phyloP scores from a whole-genome alignment of 2,113 vertebrate genomes.

The Oncorhynchus tshawytscha region DNA sequence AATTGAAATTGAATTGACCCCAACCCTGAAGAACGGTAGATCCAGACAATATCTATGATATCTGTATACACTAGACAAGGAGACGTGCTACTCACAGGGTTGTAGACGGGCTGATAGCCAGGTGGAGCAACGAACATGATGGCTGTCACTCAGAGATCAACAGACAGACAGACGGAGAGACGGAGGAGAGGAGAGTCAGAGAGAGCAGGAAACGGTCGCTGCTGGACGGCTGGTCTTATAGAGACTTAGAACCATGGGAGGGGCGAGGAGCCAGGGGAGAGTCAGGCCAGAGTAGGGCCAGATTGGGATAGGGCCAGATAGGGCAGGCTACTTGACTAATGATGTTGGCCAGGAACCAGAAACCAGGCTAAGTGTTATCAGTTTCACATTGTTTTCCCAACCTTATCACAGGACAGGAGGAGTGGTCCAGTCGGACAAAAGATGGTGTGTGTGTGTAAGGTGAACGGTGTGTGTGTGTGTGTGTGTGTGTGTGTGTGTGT shows the following conservation, averaged over 20 bases:
- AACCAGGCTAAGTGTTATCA: too few species aligned
- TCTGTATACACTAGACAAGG: neutral
- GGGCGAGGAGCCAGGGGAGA: neutral
- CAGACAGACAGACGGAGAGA: neutral
- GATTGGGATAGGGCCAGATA: neutral
- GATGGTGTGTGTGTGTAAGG: too few species aligned
- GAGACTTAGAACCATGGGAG: neutral
- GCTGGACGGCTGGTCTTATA: neutral
- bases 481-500: too few species aligned
- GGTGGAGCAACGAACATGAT: constrained; percentile 73
- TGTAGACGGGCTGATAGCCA: constrained; percentile 79
- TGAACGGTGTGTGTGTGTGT: too few species aligned
- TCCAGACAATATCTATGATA: too few species aligned
- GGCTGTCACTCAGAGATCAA: constrained; percentile 10
- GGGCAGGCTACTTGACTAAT: too few species aligned
- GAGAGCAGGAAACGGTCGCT: neutral
- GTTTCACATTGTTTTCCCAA: too few species aligned
- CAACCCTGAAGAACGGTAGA: too few species aligned
- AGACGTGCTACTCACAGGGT: constrained; percentile 74
- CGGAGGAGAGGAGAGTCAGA: neutral
- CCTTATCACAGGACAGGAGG: too few species aligned
- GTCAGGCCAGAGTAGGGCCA: neutral
- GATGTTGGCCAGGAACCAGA: too few species aligned
- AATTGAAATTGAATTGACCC: too few species aligned
- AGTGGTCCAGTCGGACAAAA: too few species aligned